Base-by-base conservation (phyloP, 1,140 invertebrate genomes). In the Lepidostoma basale region DNA sequence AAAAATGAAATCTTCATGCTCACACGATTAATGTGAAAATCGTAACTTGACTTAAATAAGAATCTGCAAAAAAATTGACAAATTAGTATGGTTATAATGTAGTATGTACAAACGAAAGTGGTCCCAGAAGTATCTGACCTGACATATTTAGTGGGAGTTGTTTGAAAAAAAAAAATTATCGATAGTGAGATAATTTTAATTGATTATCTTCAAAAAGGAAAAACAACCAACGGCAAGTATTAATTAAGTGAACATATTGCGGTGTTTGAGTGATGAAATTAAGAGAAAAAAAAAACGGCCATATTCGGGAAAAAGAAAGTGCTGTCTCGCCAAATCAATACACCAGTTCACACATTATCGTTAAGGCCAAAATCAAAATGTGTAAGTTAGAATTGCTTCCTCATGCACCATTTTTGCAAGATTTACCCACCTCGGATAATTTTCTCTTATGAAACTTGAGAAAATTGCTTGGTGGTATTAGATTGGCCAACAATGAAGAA, bases 1-100 rank as follows among this genome's bases (percentile, higher is more conserved):
- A 74, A 73, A 59, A 79, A 79, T 3, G 70, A 77, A 25, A 83
- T 81, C 54, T 77, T 76, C n/a, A 81, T 67, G 25, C 78, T 79
- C 62, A 77, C 77, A 3, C 81, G 75, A 63, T 78, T 79, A 2
- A 81, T 67, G 52, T 83, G 81, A 67, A 76, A 71, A 42, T 78
- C 69, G 54, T 76, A 79, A 72, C 79, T 83, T 16, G 79, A 78
- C 67, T 81, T 73, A 36, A 81, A 75, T 20, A 80, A 47, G 69
- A 78, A 83, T 49, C 81, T 83, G 77, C 28, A 79, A 81, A 58
- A 68, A 60, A 40, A 66, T 14, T 33, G 4, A 5, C 6, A 2
- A 54, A 54, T 5, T 3, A 54, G 3, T n/a, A n/a, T n/a, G n/a
- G n/a, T n/a, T n/a, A n/a, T n/a, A n/a, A n/a, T n/a, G n/a, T n/a